Evolutionary conservation across 2,113 vertebrate species (phyloP), one percentile per base, ranked within the genome.

Genomic region (Campylomormyrus tamandua): DNA sequence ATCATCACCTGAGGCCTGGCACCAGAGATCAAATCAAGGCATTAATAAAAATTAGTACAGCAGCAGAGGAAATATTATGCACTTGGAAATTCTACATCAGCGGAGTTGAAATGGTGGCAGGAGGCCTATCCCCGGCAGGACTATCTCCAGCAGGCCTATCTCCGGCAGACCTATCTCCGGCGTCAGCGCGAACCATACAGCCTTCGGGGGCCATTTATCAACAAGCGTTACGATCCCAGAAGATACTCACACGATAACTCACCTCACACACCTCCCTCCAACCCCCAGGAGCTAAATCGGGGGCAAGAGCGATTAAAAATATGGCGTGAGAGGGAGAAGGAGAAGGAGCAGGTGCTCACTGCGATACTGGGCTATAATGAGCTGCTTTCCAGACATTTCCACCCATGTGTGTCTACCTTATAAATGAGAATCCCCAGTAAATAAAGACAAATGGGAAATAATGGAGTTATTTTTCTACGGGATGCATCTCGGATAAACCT

Each of bases 31-130:
- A 94, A 93, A 94, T 87, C 87, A 92, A 93, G 87, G 92, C 94
- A 95, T 94, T 91, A 93, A 94, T 95, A 94, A 91, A 93, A 94
- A 92, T 92, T 88, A 84, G 90, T 27, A 92, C 77, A 87, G 91
- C 91, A 89, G 89, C 90, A 88, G 88, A 93, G 91, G 92, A 89
- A 90, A 90, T 91, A 93, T 93, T 91, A 92, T 50, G 77, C 91
- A 92, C 92, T 46, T 31, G 45, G 86, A 87, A 89, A 89, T 92
- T 91, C 94, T 94, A 94, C 94, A 95, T 96, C 94, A 94, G 70
- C 89, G 35, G 88, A 49, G 88, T 93, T 88, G 70, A 90, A 50
- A 31, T 35, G 53, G 87, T 35, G 39, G 52, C 87, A 42, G 39
- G 39, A 42, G 39, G 39, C 39, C 39, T 42, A 42, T 42, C 39